Conservation (phyloP, 2,888 invertebrate species). For the Xiphydria camelus region DNA sequence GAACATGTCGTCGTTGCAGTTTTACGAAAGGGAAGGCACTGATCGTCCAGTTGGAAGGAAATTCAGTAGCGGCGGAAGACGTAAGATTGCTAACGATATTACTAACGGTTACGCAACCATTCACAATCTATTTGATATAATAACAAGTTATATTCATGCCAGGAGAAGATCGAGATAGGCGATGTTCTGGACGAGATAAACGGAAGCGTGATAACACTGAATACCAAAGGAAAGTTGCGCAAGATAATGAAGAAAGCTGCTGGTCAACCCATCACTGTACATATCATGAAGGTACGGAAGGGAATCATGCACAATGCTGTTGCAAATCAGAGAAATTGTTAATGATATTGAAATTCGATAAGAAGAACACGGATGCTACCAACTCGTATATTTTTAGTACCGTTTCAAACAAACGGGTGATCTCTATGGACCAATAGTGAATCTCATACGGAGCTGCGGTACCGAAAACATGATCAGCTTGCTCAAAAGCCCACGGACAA, state of each 20-base stretch:
- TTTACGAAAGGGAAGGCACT: constrained; percentile 65
- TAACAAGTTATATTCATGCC: constrained; percentile 1
- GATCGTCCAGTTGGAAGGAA: constrained; percentile 62
- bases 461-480: constrained; percentile 35
- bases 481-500: neutral
- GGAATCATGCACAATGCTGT: no score
- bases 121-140: neutral
- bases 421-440: constrained; percentile 59
- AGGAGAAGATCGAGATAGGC: constrained; percentile 65
- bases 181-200: constrained; percentile 69
- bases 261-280: constrained; percentile 58
- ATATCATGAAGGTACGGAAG: constrained; percentile 62
- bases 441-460: constrained; percentile 46
- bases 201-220: constrained; percentile 59
- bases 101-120: constrained; percentile 4
- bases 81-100: constrained; percentile 56
- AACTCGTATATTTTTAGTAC: constrained; percentile 39
- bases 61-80: constrained; percentile 68
- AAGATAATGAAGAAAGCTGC: constrained; percentile 59
- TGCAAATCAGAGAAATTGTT: no score
- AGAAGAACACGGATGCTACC: no score
- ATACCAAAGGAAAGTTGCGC: constrained; percentile 59
- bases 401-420: constrained; percentile 51
- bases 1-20: constrained; percentile 58
- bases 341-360: no score